These are phyloP conservation scores for Chaenocephalus aceratus DNA, from an alignment of 2,113 vertebrate species.

Conservation along the genomic window DNA sequence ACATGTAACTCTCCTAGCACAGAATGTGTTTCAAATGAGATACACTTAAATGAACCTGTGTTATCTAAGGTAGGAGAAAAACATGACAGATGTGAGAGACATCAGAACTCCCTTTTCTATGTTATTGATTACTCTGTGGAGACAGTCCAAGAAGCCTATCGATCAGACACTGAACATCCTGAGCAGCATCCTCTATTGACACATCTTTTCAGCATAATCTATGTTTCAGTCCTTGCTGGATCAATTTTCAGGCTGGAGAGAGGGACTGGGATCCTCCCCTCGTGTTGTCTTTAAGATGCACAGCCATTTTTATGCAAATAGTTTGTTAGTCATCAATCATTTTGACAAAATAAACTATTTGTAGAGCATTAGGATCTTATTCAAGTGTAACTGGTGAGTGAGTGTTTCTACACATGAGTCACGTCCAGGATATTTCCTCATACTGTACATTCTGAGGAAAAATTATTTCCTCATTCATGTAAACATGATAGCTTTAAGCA, in stretches of 20 bases:
- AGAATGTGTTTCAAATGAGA: neutral
- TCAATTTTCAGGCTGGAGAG: neutral
- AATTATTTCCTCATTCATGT: constrained; percentile 22
- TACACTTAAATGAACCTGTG: neutral
- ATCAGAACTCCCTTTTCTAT: constrained; percentile 1
- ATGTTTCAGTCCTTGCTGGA: neutral
- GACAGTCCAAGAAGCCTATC: constrained; percentile 25
- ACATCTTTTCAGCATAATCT: neutral
- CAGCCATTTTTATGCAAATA: neutral
- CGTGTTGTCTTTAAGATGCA: neutral
- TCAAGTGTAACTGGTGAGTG: neutral
- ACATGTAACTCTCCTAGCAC: neutral
- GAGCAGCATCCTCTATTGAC: neutral
- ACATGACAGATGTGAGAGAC: constrained; percentile 21
- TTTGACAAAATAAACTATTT: neutral
- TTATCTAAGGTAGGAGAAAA: constrained; percentile 17
- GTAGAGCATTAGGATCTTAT: neutral
- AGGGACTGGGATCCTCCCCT: neutral
- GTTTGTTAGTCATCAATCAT: neutral
- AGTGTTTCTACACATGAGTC: constrained; percentile 2
- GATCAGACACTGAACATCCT: constrained; percentile 15
- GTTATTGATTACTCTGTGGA: constrained; percentile 30
- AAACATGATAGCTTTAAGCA: neutral
- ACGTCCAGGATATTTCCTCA: constrained; percentile 46
- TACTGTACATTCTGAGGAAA: constrained; percentile 16